Evolutionary conservation across 2,888 invertebrate genomes (phyloP), one percentile per base, ranked within the genome.

Genomic region (Eupithecia pulchellata): DNA sequence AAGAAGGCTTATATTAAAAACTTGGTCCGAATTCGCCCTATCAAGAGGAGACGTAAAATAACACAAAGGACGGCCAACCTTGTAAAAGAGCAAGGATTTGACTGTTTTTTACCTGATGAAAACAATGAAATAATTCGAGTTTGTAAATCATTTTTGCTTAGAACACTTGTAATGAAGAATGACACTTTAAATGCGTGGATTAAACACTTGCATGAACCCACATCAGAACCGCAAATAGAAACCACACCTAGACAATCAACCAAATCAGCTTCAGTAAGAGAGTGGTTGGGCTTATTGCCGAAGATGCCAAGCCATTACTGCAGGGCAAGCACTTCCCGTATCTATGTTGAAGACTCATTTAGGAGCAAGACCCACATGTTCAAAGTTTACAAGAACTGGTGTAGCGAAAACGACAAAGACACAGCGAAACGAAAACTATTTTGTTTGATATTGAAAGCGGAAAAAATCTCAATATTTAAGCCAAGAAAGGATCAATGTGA

Each of bases 271-370:
- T 57, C 57, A 57, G 57, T 57, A 14, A 57, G 57, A 57, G 57
- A 57, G 20, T 57, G 57, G 29, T 57, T 57, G 57, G 57, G 29
- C 27, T 57, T 57, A 57, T 57, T 57, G 57, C 29, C 57, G 29
- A 57, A 57, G 57, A 57, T 57, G 57, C 57, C 57, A 57, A 57
- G 29, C 57, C 57, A 57, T 57, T 57, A 57, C 57, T 29, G 57
- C 57, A 57, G 57, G 57, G 57, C 57, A 57, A 57, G 57, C 5
- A 57, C 57, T 57, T 57, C 57, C 27, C 27, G 57, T 57, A 57
- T 57, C 57, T 57, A 57, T 57, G 57, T 57, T 29, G 57, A 57
- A 57, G 57, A 57, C 57, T 57, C 20, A 25, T 57, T 57, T 3
- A 57, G 29, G 4, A 57, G 57, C 57, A 29, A 29, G 57, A 29